These are phyloP conservation scores for Schizaphis graminum DNA, from an alignment of 2,888 invertebrate species.

Conservation along the genomic window DNA sequence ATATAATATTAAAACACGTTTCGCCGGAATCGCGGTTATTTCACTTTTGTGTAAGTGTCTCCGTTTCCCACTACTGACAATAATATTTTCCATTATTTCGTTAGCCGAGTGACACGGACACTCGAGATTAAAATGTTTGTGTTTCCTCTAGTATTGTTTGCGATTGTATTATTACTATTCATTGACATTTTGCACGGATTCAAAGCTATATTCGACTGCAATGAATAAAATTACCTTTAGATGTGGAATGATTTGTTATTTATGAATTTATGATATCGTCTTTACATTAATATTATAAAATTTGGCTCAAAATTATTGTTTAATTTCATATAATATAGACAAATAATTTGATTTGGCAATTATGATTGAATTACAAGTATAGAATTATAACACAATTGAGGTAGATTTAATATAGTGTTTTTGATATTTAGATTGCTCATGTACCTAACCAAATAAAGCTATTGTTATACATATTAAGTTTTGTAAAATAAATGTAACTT, in stretches of 20 bases:
- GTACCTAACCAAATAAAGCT: background rate
- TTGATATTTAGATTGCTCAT: background rate
- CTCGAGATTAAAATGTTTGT: background rate
- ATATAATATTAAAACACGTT: background rate
- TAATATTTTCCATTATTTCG: conserved; percentile 10
- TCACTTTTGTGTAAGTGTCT: background rate
- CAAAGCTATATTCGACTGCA: background rate
- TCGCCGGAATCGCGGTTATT: background rate
- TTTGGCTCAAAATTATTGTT: background rate
- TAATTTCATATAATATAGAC: background rate
- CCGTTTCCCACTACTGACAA: background rate
- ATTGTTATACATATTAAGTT: background rate
- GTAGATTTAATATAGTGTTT: background rate
- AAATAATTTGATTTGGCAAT: background rate
- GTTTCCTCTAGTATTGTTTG: background rate
- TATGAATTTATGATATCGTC: background rate
- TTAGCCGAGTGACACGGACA: background rate
- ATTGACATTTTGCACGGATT: background rate
- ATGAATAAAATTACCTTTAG: background rate
- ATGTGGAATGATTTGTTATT: background rate
- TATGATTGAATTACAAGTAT: background rate
- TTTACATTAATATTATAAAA: background rate
- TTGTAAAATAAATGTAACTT: background rate
- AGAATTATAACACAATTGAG: background rate
- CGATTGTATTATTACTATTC: background rate